These are phyloP conservation scores for Saccostrea echinata DNA, from an alignment of 1,140 invertebrate species.

Conservation along the genomic window DNA sequence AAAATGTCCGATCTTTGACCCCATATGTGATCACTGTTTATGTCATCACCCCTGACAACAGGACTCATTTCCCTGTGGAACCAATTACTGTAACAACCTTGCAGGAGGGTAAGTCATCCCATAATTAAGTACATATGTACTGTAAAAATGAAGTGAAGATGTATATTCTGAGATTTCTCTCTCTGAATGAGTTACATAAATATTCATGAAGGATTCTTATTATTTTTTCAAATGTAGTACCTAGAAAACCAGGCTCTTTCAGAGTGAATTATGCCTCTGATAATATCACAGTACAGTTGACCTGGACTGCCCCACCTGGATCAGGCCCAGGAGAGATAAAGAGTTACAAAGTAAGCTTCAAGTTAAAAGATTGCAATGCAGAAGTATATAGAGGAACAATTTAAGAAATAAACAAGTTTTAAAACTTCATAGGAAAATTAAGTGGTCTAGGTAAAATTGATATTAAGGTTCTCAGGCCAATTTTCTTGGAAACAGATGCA, in stretches of 20 bases:
- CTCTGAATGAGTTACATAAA: too few species aligned
- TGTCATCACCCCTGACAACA: background rate
- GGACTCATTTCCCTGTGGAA: background rate
- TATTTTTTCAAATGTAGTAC: background rate
- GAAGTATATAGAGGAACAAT: too few species aligned
- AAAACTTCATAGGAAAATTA: too few species aligned
- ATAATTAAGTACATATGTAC: too few species aligned
- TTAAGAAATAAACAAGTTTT: too few species aligned
- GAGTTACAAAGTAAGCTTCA: constrained; percentile 7
- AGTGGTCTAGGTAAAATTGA: too few species aligned
- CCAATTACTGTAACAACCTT: background rate
- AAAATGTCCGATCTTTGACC: constrained; percentile 37
- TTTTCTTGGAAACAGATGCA: too few species aligned
- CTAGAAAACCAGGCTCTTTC: background rate
- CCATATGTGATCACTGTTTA: constrained; percentile 32
- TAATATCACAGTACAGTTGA: background rate
- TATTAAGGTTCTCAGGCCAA: too few species aligned
- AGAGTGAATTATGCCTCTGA: background rate
- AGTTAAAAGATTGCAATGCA: too few species aligned
- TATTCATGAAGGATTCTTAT: too few species aligned
- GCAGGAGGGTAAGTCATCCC: background rate
- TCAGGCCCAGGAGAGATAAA: background rate
- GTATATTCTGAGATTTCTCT: too few species aligned
- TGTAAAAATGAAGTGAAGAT: too few species aligned
- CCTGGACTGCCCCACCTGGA: background rate